These are phyloP conservation scores for Eupithecia pulchellata DNA, from an alignment of 2,888 invertebrate genomes.

Conservation along the genomic window DNA sequence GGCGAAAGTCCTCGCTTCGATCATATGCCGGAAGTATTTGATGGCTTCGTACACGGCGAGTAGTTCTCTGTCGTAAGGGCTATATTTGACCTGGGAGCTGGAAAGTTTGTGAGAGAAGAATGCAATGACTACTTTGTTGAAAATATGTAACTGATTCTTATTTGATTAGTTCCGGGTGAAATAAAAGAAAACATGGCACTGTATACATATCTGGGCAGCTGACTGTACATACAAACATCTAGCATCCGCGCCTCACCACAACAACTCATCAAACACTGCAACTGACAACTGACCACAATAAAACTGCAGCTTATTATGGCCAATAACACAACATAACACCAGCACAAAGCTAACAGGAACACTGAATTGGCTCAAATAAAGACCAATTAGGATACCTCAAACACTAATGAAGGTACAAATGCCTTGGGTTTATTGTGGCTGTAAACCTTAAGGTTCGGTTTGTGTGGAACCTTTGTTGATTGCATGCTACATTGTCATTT, in stretches of 20 bases:
- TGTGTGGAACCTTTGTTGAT: conserved; percentile 11
- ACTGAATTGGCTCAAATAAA: conserved; percentile 31
- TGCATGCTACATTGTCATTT: conserved; percentile 1
- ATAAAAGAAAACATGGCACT: too few species aligned
- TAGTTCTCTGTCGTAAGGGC: too few species aligned
- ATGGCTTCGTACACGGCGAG: too few species aligned
- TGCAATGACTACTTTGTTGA: too few species aligned
- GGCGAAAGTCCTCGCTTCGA: too few species aligned
- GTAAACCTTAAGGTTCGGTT: conserved; percentile 37
- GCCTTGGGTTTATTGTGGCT: conserved; percentile 52
- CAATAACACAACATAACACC: conserved; percentile 19
- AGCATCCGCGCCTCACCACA: background rate
- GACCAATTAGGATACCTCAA: conserved; percentile 35
- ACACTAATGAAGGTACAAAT: conserved; percentile 68
- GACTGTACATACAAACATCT: background rate
- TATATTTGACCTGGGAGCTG: too few species aligned
- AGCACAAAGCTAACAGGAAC: conserved; percentile 25
- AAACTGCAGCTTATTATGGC: conserved; percentile 21
- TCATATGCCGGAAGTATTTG: too few species aligned
- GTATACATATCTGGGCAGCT: too few species aligned
- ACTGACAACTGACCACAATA: conserved; percentile 8
- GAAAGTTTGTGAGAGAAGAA: too few species aligned
- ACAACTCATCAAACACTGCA: background rate
- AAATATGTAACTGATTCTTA: too few species aligned
- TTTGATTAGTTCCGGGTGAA: too few species aligned